phyloP scores from a whole-genome alignment of 2,797 vertebrate species.

The Helarctos malayanus region DNA sequence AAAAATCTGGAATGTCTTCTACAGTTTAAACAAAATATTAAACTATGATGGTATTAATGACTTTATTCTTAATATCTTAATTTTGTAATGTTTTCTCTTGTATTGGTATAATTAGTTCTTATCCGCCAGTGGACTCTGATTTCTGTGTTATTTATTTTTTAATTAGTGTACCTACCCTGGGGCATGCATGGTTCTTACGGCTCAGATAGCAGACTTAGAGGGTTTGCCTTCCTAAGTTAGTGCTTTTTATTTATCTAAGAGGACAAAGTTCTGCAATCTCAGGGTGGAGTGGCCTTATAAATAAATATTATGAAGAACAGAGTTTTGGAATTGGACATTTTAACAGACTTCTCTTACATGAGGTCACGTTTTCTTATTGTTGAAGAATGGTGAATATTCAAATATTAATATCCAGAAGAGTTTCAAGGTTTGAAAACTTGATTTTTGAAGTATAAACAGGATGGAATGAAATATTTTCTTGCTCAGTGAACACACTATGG shows the following conservation, averaged over 20 bases:
- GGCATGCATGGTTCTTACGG: neutral
- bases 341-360: constrained; percentile 6
- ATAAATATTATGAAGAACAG: neutral
- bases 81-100: constrained; percentile 26
- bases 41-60: neutral
- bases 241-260: neutral
- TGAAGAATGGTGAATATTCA: constrained; percentile 15
- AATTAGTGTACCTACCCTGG: neutral
- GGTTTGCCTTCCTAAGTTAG: neutral
- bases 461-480: constrained; percentile 17
- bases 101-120: neutral
- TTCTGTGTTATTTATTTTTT: constrained; percentile 6
- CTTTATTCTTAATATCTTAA: constrained; percentile 26
- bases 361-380: neutral
- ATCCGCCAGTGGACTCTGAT: neutral
- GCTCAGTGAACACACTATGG: neutral
- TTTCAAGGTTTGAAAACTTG: constrained; percentile 19
- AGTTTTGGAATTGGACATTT: neutral
- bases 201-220: neutral
- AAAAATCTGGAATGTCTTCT: neutral
- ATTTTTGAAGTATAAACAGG: constrained; percentile 45
- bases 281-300: neutral
- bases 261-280: neutral
- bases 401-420: neutral
- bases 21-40: neutral